Evolutionary conservation across 2,888 invertebrate genomes (phyloP).

Genomic region (Chromoteleia sp.): DNA sequence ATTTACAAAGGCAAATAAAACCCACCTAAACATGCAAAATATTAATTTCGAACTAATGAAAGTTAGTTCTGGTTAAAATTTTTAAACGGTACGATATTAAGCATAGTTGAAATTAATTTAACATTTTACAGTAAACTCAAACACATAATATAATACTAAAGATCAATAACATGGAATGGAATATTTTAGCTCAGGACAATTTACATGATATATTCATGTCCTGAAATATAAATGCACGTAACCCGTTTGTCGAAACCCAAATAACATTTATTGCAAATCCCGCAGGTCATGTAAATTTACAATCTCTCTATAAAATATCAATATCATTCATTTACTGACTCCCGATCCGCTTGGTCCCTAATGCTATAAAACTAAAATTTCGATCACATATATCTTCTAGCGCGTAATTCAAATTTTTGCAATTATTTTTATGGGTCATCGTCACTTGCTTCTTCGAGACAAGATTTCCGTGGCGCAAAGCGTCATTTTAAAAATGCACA

Average conservation of each 20-base stretch:
- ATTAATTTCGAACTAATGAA: no score
- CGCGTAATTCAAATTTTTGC: background rate
- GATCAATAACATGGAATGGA: conserved; percentile 1
- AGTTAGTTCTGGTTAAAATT: no score
- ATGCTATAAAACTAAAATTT: background rate
- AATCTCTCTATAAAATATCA: conserved; percentile 3
- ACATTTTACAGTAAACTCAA: background rate
- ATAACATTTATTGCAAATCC: conserved; percentile 6
- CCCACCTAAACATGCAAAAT: no score
- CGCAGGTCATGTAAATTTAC: background rate
- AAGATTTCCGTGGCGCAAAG: background rate
- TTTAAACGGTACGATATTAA: no score
- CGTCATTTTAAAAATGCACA: conserved; percentile 43
- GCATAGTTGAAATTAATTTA: background rate
- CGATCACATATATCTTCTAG: background rate
- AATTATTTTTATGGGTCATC: conserved; percentile 27
- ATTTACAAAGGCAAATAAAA: no score
- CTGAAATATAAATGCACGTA: background rate
- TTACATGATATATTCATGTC: background rate
- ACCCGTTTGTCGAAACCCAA: background rate
- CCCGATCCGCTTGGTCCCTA: background rate
- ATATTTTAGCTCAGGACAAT: conserved; percentile 7
- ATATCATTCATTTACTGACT: background rate
- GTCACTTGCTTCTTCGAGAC: conserved; percentile 10
- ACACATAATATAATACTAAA: background rate